These are phyloP conservation scores for Drosophila sechellia DNA, from an alignment of 1,140 invertebrate species.

Conservation along the genomic window DNA sequence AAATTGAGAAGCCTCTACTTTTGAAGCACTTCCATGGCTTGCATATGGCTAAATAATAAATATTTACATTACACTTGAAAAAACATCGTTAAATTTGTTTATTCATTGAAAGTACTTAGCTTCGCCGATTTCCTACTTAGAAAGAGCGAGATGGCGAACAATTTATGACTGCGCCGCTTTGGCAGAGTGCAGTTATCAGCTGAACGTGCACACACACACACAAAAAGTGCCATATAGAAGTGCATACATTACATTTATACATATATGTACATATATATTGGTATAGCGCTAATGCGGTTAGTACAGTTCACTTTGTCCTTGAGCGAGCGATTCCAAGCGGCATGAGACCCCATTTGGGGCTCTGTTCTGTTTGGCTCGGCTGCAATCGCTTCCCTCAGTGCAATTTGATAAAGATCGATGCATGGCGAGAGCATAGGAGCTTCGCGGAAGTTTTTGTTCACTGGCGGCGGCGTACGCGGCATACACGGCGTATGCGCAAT, in stretches of 20 bases:
- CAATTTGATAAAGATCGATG: slow-evolving; percentile 81
- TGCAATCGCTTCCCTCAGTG: slow-evolving; percentile 69
- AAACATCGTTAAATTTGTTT: slow-evolving; percentile 80
- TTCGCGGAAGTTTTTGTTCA: slow-evolving; percentile 63
- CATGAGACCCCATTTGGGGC: slow-evolving; percentile 42
- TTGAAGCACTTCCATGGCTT: slow-evolving; percentile 1
- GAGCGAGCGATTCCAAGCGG: slow-evolving; percentile 41
- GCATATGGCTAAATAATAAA: slow-evolving; percentile 33
- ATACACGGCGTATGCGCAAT: slow-evolving; percentile 72
- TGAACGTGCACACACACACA: slow-evolving; percentile 42
- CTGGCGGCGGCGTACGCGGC: slow-evolving; percentile 7
- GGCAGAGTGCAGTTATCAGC: slow-evolving; percentile 58
- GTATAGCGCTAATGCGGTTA: slow-evolving; percentile 49
- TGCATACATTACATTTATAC: no score
- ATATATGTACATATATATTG: slow-evolving; percentile 1
- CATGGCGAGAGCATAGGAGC: slow-evolving; percentile 34
- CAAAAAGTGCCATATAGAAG: slow-evolving; percentile 14
- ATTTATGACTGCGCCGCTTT: slow-evolving; percentile 40
- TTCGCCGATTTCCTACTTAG: slow-evolving; percentile 71
- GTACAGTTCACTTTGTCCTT: slow-evolving; percentile 74
- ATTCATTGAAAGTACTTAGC: slow-evolving; percentile 74
- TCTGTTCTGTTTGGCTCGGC: slow-evolving; percentile 19
- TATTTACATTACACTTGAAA: slow-evolving; percentile 71
- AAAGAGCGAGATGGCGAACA: slow-evolving; percentile 28
- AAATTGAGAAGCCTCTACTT: background rate